phyloP scores from a whole-genome alignment of 2,888 invertebrate genomes.

The Dugesia japonica region DNA sequence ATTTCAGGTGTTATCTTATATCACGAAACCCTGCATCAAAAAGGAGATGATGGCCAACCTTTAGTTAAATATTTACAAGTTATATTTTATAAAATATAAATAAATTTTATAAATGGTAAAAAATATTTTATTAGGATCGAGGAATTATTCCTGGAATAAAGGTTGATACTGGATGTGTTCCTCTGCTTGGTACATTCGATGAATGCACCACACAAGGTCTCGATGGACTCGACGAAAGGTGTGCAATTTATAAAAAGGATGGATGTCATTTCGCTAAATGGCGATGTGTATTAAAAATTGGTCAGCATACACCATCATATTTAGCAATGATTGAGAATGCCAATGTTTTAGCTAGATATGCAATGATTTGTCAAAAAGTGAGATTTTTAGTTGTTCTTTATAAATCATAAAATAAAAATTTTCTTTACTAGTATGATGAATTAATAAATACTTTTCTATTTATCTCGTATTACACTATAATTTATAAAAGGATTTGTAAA shows the following conservation, averaged over 20 bases:
- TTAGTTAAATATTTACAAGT: conserved; percentile 39
- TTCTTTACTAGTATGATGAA: too few species aligned
- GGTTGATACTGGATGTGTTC: conserved; percentile 83
- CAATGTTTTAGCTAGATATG: conserved; percentile 85
- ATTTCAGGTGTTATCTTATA: conserved; percentile 93
- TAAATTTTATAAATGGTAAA: not conserved
- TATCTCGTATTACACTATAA: too few species aligned
- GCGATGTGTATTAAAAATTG: conserved; percentile 87
- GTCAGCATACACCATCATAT: conserved; percentile 71
- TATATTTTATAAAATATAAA: not conserved
- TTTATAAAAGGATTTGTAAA: too few species aligned
- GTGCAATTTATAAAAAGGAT: conserved; percentile 87
- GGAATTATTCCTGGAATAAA: conserved; percentile 50
- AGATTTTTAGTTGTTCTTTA: too few species aligned
- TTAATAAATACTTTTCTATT: too few species aligned
- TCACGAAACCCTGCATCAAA: conserved; percentile 96
- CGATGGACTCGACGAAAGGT: conserved; percentile 76
- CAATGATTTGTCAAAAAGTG: conserved; percentile 62
- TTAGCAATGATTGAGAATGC: conserved; percentile 81
- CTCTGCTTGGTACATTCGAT: conserved; percentile 68
- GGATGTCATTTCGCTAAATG: conserved; percentile 95
- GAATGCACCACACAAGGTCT: conserved; percentile 95
- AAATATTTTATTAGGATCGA: conserved; percentile 33
- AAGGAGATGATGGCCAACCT: conserved; percentile 60
- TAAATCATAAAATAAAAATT: too few species aligned